Conservation (phyloP, 2,888 invertebrate genomes). For the Drosophila ustulata region DNA sequence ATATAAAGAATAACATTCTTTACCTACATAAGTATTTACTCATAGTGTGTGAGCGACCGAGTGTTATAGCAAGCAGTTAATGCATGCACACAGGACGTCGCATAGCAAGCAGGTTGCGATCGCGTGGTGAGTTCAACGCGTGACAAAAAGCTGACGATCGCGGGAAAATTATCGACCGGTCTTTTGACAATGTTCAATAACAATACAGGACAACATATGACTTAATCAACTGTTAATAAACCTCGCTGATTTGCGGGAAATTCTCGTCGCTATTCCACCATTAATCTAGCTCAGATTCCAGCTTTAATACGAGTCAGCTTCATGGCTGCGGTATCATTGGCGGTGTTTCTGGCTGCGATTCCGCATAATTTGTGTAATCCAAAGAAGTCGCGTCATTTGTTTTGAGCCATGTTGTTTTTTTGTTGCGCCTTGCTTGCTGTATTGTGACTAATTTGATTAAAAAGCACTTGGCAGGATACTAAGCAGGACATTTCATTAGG, state of each 20-base stretch:
- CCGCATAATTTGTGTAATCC: constrained; percentile 8
- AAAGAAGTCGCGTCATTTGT: constrained; percentile 24
- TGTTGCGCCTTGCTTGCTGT: neutral
- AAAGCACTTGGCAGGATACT: constrained; percentile 42
- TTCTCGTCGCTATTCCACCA: neutral
- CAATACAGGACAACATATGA: neutral
- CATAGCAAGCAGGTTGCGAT: neutral
- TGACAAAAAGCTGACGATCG: neutral
- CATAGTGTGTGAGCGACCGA: neutral
- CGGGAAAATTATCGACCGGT: neutral
- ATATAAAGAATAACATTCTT: no score
- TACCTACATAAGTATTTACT: no score
- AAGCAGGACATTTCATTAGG: constrained; percentile 43
- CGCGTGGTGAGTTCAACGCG: neutral
- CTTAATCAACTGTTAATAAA: neutral
- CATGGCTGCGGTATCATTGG: neutral
- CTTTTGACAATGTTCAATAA: neutral
- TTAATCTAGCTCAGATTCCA: neutral
- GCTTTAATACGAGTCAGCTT: neutral
- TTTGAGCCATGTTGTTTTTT: constrained; percentile 14
- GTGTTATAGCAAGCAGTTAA: neutral
- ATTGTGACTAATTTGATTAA: constrained; percentile 49
- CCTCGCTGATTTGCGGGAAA: neutral
- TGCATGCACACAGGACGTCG: neutral
- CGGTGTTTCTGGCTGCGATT: neutral